Evolutionary conservation across 2,888 invertebrate species (phyloP).

Genomic region (Agriopis aurantiaria): DNA sequence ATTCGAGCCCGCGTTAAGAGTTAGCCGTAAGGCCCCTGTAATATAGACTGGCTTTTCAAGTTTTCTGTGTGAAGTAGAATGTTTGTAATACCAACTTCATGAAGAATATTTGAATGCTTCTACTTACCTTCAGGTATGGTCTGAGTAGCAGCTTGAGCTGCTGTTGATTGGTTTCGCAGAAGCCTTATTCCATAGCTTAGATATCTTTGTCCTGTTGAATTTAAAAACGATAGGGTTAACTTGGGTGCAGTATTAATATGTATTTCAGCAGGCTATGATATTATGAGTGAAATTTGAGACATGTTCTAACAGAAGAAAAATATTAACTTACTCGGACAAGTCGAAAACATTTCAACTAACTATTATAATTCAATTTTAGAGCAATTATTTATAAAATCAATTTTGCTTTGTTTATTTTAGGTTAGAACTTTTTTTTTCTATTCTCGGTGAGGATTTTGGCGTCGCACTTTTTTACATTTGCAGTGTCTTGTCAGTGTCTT

Average conservation of each 20-base stretch:
- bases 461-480: too few species aligned
- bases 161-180: conserved; percentile 62
- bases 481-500: too few species aligned
- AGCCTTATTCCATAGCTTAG: conserved; percentile 47
- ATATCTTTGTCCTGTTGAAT: conserved; percentile 27
- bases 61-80: too few species aligned
- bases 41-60: too few species aligned
- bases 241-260: background rate
- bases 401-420: background rate
- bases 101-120: too few species aligned
- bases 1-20: too few species aligned
- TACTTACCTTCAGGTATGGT: conserved; percentile 56
- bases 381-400: background rate
- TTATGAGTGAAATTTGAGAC: background rate
- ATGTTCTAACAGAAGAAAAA: background rate
- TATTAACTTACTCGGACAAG: conserved; percentile 48
- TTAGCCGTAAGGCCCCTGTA: too few species aligned
- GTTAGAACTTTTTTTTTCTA: background rate
- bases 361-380: background rate
- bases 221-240: background rate
- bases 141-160: conserved; percentile 54
- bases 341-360: conserved; percentile 47
- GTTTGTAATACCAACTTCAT: too few species aligned
- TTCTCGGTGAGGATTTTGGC: too few species aligned
- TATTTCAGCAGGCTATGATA: background rate